Percentiles rank a stretch among this genome's conserved stretches.
Evolutionary conservation across 2,797 vertebrate species (phyloP).

Genomic region (Arctocebus calabarensis): DNA sequence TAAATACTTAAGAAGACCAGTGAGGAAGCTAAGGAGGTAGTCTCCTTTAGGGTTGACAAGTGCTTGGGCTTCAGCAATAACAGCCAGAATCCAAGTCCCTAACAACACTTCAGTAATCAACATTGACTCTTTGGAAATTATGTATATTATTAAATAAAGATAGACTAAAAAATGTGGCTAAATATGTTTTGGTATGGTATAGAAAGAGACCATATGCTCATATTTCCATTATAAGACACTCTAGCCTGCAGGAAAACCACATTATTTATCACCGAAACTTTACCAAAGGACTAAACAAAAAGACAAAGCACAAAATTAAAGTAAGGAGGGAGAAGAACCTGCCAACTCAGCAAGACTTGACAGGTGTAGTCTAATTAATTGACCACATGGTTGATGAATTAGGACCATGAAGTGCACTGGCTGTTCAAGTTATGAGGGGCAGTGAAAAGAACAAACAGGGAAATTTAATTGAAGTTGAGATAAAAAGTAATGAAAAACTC

Average conservation of each 20-base stretch:
- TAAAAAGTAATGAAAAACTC: constrained; percentile 33
- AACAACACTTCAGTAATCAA: background rate
- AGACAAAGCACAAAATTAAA: constrained; percentile 57
- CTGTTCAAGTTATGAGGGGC: background rate
- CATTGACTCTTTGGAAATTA: background rate
- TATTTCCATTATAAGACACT: constrained; percentile 44
- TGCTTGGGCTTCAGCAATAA: background rate
- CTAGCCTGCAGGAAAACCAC: constrained; percentile 27
- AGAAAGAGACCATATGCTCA: background rate
- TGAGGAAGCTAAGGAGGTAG: background rate
- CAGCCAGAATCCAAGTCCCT: background rate
- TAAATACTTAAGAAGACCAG: background rate
- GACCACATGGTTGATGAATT: constrained; percentile 58
- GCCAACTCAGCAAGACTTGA: constrained; percentile 63
- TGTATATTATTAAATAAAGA: background rate
- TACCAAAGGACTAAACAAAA: constrained; percentile 38
- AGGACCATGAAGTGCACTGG: constrained; percentile 29
- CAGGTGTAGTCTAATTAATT: constrained; percentile 68
- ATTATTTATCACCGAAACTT: constrained; percentile 34
- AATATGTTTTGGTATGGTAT: background rate
- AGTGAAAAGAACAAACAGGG: background rate
- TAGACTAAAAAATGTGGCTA: background rate
- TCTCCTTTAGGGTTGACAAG: background rate
- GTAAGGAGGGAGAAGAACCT: constrained; percentile 37
- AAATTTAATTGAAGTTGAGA: constrained; percentile 50